Base-by-base conservation (phyloP, 2,888 invertebrate genomes). In the Itoplectis maculator region DNA sequence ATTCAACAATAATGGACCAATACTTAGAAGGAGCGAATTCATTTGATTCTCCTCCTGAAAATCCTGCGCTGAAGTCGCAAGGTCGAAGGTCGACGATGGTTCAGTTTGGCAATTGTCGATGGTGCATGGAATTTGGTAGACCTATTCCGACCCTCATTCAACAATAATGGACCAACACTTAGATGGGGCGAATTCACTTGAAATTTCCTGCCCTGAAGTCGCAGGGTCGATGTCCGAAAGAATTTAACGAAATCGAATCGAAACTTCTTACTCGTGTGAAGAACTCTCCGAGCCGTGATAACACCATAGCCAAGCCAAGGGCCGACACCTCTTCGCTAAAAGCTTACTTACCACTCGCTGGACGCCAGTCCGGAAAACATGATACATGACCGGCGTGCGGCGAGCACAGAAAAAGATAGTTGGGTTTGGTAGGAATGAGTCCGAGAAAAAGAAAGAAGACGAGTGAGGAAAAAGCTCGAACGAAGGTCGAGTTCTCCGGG, bases 181-280 rank as follows among this genome's bases (percentile, higher is more conserved):
- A n/a, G n/a, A n/a, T n/a, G n/a, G n/a, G n/a, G n/a, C n/a, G n/a
- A n/a, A n/a, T n/a, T n/a, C n/a, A n/a, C n/a, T n/a, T n/a, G n/a
- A n/a, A n/a, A n/a, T n/a, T n/a, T n/a, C n/a, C n/a, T n/a, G n/a
- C n/a, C n/a, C n/a, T n/a, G n/a, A n/a, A n/a, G n/a, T n/a, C n/a
- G n/a, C n/a, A n/a, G n/a, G n/a, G 65, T 18, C 18, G 42, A 15
- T 35, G 18, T 35, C 63, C 45, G 11, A 40, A 40, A 47, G 42
- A 76, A 56, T 49, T 66, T 66, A 63, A 47, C 45, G 47, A 59
- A 79, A 81, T 76, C 47, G 47, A 76, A 49, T 81, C 70, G 40
- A 47, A 76, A 72, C 56, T 76, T 70, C 35, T 76, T 69, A 75
- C 75, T 75, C 61, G 49, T 45, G 56, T 45, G 40, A 42, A 59